These are phyloP conservation scores for Scaptodrosophila latifasciaeformis DNA, from an alignment of 2,888 invertebrate species.

Conservation along the genomic window DNA sequence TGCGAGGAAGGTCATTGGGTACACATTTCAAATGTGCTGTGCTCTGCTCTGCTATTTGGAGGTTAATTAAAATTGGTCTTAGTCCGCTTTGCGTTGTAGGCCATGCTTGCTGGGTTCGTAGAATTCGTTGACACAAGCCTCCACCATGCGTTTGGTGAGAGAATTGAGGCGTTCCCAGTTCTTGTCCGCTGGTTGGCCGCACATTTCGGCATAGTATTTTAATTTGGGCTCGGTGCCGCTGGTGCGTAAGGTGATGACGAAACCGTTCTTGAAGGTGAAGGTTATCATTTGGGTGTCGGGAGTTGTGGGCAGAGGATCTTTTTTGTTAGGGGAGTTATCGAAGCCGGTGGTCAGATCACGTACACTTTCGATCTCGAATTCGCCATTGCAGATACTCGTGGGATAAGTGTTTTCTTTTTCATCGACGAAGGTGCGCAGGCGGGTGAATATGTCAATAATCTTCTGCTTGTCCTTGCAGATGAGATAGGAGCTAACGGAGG, in stretches of 20 bases:
- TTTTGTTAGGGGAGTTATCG: conserved; percentile 83
- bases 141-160: conserved; percentile 84
- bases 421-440: conserved; percentile 83
- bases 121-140: conserved; percentile 86
- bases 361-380: conserved; percentile 81
- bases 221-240: conserved; percentile 99
- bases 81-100: conserved; percentile 71
- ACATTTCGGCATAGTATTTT: conserved; percentile 97
- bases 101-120: conserved; percentile 85
- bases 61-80: conserved; percentile 29
- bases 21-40: conserved; percentile 12
- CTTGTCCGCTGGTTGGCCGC: conserved; percentile 81
- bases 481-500: conserved; percentile 91
- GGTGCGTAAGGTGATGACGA: conserved; percentile 91
- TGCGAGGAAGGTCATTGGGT: not conserved
- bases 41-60: too few relatives aligned
- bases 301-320: conserved; percentile 82
- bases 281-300: conserved; percentile 93
- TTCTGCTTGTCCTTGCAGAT: conserved; percentile 85
- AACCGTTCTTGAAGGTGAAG: conserved; percentile 90
- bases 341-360: conserved; percentile 90
- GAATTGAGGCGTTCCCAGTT: conserved; percentile 79
- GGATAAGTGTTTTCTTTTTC: conserved; percentile 81
- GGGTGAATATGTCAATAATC: conserved; percentile 86
- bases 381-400: conserved; percentile 78